A percentile compares a stretch with the other conserved stretches of the same genome.
These are phyloP conservation scores for Ooceraea biroi DNA, from an alignment of 1,140 invertebrate species.

Conservation along the genomic window DNA sequence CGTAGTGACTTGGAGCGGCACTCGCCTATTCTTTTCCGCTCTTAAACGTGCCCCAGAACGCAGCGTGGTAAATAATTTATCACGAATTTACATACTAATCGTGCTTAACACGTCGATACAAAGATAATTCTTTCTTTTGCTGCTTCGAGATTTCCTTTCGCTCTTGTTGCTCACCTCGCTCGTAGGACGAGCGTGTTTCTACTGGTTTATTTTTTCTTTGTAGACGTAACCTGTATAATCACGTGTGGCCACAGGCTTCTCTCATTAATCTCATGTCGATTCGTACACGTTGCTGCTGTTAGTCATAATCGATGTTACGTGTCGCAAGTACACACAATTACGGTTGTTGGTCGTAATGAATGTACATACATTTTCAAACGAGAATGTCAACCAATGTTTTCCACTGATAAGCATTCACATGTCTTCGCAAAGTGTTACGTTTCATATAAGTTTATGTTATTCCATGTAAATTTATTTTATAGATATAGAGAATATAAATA, in stretches of 20 bases:
- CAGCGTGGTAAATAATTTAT: not conserved
- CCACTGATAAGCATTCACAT: not conserved
- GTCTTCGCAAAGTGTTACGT: not conserved
- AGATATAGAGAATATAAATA: not conserved
- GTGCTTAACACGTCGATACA: not conserved
- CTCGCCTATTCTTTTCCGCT: not conserved
- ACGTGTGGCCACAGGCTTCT: conserved; percentile 9
- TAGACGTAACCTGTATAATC: not conserved
- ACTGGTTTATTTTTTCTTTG: not conserved
- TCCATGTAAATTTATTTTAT: not conserved
- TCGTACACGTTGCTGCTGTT: conserved; percentile 23
- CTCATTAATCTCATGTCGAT: conserved; percentile 51
- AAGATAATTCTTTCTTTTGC: not conserved
- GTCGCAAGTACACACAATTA: conserved; percentile 41
- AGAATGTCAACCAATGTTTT: conserved; percentile 27
- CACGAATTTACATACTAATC: not conserved
- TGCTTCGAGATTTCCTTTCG: not conserved
- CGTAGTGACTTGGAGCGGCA: not conserved
- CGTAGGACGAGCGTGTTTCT: no score
- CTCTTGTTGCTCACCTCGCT: not conserved
- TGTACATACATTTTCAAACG: conserved; percentile 44
- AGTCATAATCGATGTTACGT: conserved; percentile 51
- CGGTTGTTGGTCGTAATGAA: conserved; percentile 35
- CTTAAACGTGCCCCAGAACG: not conserved
- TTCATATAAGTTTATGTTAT: conserved; percentile 27